phyloP scores from a whole-genome alignment of 92 coral and sea anemone species.

The Heteractis magnifica region DNA sequence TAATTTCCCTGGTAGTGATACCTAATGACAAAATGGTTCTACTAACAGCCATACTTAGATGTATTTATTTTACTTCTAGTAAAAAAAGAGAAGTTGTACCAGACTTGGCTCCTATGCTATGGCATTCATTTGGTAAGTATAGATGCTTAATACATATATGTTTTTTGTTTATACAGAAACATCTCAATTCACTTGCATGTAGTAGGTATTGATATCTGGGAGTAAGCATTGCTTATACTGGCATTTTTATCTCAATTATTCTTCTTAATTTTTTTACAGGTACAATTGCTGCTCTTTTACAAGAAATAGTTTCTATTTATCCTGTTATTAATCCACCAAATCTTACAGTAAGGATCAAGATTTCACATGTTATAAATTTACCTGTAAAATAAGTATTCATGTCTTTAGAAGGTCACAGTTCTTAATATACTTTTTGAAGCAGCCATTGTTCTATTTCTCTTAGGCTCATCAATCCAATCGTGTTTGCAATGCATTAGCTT shows the following conservation, averaged over 20 bases:
- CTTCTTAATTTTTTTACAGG: slow-evolving; percentile 47
- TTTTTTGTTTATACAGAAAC: neutral
- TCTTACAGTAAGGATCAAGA: slow-evolving; percentile 80
- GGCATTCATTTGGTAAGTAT: slow-evolving; percentile 99
- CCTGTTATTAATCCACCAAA: slow-evolving; percentile 99
- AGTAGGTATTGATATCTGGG: too few species aligned
- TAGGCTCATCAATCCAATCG: slow-evolving; percentile 99
- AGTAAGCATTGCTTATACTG: neutral
- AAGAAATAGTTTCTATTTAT: slow-evolving; percentile 96
- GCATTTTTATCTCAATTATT: neutral
- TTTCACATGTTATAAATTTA: neutral
- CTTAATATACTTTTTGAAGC: neutral
- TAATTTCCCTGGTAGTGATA: too few species aligned
- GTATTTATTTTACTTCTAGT: slow-evolving; percentile 40
- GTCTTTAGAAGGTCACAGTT: too few species aligned
- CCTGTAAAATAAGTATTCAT: neutral
- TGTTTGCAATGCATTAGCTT: slow-evolving; percentile 96
- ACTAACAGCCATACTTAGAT: too few species aligned
- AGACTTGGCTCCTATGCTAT: slow-evolving; percentile 97
- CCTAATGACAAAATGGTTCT: too few species aligned
- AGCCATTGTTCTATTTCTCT: neutral
- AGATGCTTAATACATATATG: neutral
- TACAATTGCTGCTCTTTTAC: slow-evolving; percentile 93
- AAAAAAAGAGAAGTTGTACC: slow-evolving; percentile 98
- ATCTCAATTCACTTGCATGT: too few species aligned